phyloP scores from a whole-genome alignment of 2,888 invertebrate species.

The Caenorhabditis uteleia region DNA sequence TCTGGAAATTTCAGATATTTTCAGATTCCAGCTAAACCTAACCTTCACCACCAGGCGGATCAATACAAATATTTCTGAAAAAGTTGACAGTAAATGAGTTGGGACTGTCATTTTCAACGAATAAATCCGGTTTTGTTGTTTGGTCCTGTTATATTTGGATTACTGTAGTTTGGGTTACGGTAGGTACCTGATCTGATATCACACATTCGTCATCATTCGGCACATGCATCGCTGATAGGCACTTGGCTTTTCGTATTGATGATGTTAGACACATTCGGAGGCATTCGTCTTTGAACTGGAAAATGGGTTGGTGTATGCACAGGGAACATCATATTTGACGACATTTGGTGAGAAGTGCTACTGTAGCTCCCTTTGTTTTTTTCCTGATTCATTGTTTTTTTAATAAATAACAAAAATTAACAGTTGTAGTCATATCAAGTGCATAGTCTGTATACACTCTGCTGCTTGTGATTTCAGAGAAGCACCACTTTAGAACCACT shows the following conservation, averaged over 20 bases:
- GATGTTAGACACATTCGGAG: slow-evolving; percentile 40
- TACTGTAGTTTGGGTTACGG: not conserved
- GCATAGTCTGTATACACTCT: too few relatives aligned
- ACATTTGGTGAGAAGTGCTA: too few relatives aligned
- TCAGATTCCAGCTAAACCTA: not conserved
- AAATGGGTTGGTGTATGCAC: not conserved
- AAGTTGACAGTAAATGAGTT: slow-evolving; percentile 34
- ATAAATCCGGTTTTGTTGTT: slow-evolving; percentile 34
- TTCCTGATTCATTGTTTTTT: too few relatives aligned
- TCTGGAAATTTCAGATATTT: slow-evolving; percentile 9
- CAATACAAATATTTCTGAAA: slow-evolving; percentile 35
- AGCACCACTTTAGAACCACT: too few relatives aligned
- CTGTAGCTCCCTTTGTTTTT: too few relatives aligned
- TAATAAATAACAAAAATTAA: too few relatives aligned
- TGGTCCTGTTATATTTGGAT: slow-evolving; percentile 1
- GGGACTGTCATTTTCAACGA: slow-evolving; percentile 34
- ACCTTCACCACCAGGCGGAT: slow-evolving; percentile 34
- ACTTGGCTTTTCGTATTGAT: slow-evolving; percentile 31
- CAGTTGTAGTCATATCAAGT: too few relatives aligned
- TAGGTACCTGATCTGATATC: slow-evolving; percentile 35
- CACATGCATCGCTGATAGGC: slow-evolving; percentile 43
- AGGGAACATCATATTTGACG: not conserved
- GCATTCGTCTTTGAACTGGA: slow-evolving; percentile 48
- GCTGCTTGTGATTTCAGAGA: too few relatives aligned
- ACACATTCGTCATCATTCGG: slow-evolving; percentile 43